Conservation (phyloP, 2,797 vertebrate species). For the Xiphophorus birchmanni region DNA sequence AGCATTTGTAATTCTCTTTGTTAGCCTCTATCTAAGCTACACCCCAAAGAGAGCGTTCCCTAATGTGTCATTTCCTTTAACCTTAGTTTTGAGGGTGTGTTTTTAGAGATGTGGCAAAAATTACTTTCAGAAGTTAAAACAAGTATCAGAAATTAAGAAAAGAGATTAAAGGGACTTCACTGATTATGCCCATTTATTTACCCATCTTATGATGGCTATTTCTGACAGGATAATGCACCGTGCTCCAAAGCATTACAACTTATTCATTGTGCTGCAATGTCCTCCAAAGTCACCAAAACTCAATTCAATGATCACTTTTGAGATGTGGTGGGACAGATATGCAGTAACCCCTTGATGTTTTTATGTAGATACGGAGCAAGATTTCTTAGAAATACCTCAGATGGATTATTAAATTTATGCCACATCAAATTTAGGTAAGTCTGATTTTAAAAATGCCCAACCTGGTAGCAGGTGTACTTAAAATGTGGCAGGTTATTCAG, state of each 20-base stretch:
- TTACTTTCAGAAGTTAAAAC: neutral
- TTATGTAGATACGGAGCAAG: neutral
- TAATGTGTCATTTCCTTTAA: too few relatives aligned
- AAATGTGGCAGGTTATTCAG: neutral
- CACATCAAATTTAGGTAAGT: neutral
- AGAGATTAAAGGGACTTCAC: neutral
- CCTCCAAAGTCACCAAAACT: neutral
- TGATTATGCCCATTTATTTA: neutral
- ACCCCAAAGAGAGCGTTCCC: too few relatives aligned
- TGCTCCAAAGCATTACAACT: neutral
- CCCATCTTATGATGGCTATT: neutral
- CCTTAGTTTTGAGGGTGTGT: too few relatives aligned
- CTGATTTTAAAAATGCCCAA: neutral
- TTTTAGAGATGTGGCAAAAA: neutral
- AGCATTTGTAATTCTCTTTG: too few relatives aligned
- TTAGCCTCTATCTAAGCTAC: too few relatives aligned
- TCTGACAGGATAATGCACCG: neutral
- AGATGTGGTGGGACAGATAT: neutral
- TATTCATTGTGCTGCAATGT: neutral
- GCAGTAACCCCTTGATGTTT: neutral
- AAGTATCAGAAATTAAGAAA: neutral
- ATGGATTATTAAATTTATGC: neutral
- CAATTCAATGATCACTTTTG: neutral
- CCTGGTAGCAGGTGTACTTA: neutral
- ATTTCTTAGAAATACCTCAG: neutral